Evolutionary conservation across 2,797 vertebrate species (phyloP).

Genomic region (Odontamblyopus lacepedii): DNA sequence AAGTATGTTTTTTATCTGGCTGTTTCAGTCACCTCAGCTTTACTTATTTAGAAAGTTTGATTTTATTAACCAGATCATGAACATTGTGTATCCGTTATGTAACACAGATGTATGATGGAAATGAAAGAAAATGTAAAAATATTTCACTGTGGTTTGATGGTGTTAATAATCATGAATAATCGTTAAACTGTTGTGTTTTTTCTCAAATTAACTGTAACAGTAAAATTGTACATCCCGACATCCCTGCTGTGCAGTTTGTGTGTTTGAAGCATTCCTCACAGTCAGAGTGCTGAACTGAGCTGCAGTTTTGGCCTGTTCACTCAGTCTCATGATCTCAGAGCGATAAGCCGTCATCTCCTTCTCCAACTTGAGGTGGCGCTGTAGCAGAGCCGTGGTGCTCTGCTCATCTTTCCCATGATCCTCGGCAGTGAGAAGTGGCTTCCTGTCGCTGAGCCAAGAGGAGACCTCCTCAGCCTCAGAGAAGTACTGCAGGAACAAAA

Average conservation of each 20-base stretch:
- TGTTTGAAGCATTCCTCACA: slow-evolving; percentile 57
- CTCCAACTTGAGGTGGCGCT: slow-evolving; percentile 81
- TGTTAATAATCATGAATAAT: too few species aligned
- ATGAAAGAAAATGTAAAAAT: too few species aligned
- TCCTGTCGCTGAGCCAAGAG: slow-evolving; percentile 83
- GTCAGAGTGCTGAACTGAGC: slow-evolving; percentile 69
- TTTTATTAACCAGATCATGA: too few species aligned
- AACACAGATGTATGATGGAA: too few species aligned
- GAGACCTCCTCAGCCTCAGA: slow-evolving; percentile 78
- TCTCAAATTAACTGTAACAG: too few species aligned
- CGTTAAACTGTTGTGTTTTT: too few species aligned
- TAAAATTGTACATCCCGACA: too few species aligned
- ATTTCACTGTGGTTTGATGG: too few species aligned
- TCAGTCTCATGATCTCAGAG: slow-evolving; percentile 77
- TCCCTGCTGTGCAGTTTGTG: background rate
- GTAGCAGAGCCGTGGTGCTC: slow-evolving; percentile 72
- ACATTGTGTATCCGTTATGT: too few species aligned
- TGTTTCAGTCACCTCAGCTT: too few species aligned
- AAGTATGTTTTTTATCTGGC: too few species aligned
- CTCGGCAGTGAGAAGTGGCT: slow-evolving; percentile 74
- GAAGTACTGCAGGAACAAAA: slow-evolving; percentile 78
- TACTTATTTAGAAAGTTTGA: too few species aligned
- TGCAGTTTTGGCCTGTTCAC: slow-evolving; percentile 77
- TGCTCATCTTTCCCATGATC: slow-evolving; percentile 83
- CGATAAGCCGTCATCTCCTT: slow-evolving; percentile 76